These are phyloP conservation scores for Arenaria interpres DNA, from an alignment of 2,113 vertebrate species.

Conservation along the genomic window DNA sequence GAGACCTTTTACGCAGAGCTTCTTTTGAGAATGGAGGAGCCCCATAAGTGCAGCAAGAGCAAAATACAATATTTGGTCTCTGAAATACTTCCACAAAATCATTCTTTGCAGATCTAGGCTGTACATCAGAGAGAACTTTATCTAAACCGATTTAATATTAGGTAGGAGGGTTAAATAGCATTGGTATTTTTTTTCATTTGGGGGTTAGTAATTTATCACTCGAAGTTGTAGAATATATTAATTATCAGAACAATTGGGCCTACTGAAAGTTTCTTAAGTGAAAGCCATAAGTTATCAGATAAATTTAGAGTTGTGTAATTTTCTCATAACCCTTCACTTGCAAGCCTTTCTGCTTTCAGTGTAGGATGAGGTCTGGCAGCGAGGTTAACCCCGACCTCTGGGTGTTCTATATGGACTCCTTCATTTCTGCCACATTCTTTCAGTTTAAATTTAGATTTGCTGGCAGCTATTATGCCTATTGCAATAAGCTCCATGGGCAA, in stretches of 20 bases:
- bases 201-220: slow-evolving; percentile 12
- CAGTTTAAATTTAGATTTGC: slow-evolving; percentile 71
- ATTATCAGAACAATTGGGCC: slow-evolving; percentile 28
- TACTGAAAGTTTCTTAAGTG: slow-evolving; percentile 12
- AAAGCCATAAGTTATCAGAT: slow-evolving; percentile 30
- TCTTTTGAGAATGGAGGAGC: neutral
- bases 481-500: slow-evolving; percentile 36
- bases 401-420: slow-evolving; percentile 45
- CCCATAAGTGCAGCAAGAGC: neutral
- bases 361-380: slow-evolving; percentile 43
- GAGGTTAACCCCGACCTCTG: slow-evolving; percentile 61
- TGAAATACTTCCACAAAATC: neutral
- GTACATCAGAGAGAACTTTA: slow-evolving; percentile 6
- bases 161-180: neutral
- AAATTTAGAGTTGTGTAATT: slow-evolving; percentile 57
- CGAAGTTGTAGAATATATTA: neutral
- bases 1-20: neutral
- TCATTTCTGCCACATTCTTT: slow-evolving; percentile 73
- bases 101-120: neutral
- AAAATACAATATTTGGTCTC: neutral
- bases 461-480: slow-evolving; percentile 52
- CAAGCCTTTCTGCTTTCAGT: slow-evolving; percentile 45
- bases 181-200: slow-evolving; percentile 21
- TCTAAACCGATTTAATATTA: neutral
- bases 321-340: slow-evolving; percentile 64